Conservation (phyloP, 2,797 vertebrate species). For the Picus viridis region DNA sequence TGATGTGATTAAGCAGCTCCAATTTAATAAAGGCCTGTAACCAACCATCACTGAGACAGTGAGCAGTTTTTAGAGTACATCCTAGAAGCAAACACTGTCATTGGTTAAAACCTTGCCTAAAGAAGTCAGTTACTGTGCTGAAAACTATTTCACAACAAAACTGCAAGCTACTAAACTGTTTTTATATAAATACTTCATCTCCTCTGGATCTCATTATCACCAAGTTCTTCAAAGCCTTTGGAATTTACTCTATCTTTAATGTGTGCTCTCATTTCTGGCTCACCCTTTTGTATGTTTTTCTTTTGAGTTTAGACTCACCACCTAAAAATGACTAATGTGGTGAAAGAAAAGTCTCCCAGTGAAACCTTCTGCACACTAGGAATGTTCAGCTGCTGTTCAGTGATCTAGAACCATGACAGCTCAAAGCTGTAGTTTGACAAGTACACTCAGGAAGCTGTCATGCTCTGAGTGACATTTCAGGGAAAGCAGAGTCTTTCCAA, state of each 20-base stretch:
- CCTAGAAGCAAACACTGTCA: slow-evolving; percentile 86
- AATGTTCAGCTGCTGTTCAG: slow-evolving; percentile 80
- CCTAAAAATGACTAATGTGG: slow-evolving; percentile 63
- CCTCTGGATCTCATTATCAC: slow-evolving; percentile 80
- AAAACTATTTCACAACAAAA: slow-evolving; percentile 85
- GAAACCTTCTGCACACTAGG: slow-evolving; percentile 79
- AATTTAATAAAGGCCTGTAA: slow-evolving; percentile 83
- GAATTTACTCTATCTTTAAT: slow-evolving; percentile 84
- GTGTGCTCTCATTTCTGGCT: slow-evolving; percentile 77
- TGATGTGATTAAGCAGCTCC: slow-evolving; percentile 86
- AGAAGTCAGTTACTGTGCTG: slow-evolving; percentile 83
- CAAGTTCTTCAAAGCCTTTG: slow-evolving; percentile 85
- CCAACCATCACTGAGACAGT: slow-evolving; percentile 77
- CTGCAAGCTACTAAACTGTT: slow-evolving; percentile 84
- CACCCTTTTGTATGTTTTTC: slow-evolving; percentile 68
- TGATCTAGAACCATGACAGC: slow-evolving; percentile 79
- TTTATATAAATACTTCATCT: slow-evolving; percentile 88
- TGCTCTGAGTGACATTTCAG: slow-evolving; percentile 84
- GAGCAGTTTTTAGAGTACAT: slow-evolving; percentile 81
- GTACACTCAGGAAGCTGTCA: slow-evolving; percentile 81
- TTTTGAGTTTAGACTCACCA: slow-evolving; percentile 65
- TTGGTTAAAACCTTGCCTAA: slow-evolving; percentile 86
- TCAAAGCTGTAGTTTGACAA: slow-evolving; percentile 78
- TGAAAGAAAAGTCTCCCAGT: slow-evolving; percentile 71
- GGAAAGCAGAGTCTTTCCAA: slow-evolving; percentile 84